Percentiles rank a stretch among this genome's conserved stretches.
These are phyloP conservation scores for Gortyna flavago DNA, from an alignment of 2,888 invertebrate species.

Conservation along the genomic window DNA sequence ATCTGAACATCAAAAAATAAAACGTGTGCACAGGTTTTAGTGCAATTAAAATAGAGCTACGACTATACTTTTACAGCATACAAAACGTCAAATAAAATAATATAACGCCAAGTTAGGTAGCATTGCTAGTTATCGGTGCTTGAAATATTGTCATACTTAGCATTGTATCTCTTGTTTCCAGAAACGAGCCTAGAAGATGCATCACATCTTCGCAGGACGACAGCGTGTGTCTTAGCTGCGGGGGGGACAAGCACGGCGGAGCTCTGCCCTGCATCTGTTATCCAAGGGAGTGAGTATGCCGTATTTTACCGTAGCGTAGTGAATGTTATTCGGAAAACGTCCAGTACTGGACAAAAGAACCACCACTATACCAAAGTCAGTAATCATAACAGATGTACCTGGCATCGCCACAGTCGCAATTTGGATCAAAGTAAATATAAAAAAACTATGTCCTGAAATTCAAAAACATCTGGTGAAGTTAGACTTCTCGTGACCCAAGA, in stretches of 20 bases:
- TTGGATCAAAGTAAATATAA: no score
- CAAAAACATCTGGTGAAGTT: not conserved
- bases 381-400: no score
- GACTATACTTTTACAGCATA: not conserved
- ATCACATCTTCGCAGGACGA: slow-evolving; percentile 70
- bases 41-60: not conserved
- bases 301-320: not conserved
- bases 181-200: slow-evolving; percentile 75
- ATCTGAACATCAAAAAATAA: no score
- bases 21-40: not conserved
- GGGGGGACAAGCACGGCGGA: slow-evolving; percentile 82
- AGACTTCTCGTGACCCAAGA: not conserved
- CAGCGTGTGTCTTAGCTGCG: slow-evolving; percentile 81
- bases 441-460: no score
- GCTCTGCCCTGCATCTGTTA: slow-evolving; percentile 84
- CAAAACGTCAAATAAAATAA: not conserved
- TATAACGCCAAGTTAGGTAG: not conserved
- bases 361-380: no score
- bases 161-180: slow-evolving; percentile 63
- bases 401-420: no score
- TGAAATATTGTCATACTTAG: not conserved
- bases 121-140: not conserved
- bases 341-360: no score
- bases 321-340: no score
- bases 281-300: slow-evolving; percentile 73